Percentiles rank a stretch among this genome's conserved stretches.
Conservation (phyloP, 2,113 vertebrate species). For the Sylvietta virens region DNA sequence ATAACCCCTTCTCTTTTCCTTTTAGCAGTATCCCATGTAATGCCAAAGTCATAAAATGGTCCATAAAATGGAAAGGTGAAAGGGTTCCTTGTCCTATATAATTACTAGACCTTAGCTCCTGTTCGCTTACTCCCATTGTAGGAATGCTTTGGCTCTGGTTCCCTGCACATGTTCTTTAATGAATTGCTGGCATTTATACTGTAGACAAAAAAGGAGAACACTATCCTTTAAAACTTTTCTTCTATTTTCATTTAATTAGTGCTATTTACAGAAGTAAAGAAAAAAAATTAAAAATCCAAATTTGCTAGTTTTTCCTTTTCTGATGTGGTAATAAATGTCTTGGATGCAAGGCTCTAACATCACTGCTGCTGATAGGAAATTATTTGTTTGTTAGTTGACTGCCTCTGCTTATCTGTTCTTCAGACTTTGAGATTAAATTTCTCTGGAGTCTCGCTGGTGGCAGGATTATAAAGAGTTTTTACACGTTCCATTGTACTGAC, state of each 20-base stretch:
- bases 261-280: not conserved
- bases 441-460: not conserved
- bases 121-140: not conserved
- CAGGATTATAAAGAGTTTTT: not conserved
- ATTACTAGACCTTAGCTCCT: conserved; percentile 4
- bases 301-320: not conserved
- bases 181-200: not conserved
- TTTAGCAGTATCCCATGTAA: not conserved
- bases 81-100: not conserved
- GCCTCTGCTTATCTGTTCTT: not conserved
- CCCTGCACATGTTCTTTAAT: not conserved
- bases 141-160: not conserved
- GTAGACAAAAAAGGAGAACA: not conserved
- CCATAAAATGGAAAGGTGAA: conserved; percentile 18
- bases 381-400: not conserved
- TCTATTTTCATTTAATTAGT: not conserved
- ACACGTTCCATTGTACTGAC: not conserved
- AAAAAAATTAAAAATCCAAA: not conserved
- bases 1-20: conserved; percentile 5
- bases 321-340: not conserved
- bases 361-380: not conserved
- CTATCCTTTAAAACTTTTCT: not conserved
- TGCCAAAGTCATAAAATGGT: not conserved
- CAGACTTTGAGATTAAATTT: conserved; percentile 1
- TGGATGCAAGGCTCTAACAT: not conserved